Conservation (phyloP, 2,113 vertebrate genomes). For the Datnioides undecimradiatus region DNA sequence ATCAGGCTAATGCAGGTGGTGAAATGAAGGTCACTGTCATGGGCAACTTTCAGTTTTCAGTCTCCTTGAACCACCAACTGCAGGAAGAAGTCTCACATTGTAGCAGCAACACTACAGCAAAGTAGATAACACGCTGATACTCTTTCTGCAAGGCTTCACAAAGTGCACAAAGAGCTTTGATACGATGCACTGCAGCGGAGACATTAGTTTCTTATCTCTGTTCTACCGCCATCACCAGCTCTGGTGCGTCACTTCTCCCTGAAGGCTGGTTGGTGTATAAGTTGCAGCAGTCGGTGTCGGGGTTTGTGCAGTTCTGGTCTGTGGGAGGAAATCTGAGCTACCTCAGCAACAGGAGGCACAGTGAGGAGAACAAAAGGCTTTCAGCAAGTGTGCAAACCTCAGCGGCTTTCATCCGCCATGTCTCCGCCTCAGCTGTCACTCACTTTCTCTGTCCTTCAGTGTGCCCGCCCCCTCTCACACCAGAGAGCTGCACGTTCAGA, state of each 20-base stretch:
- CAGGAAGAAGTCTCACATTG: not conserved
- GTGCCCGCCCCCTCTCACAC: not conserved
- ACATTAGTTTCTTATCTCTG: not conserved
- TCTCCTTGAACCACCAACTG: not conserved
- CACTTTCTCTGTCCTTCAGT: not conserved
- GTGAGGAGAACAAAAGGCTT: slow-evolving; percentile 53
- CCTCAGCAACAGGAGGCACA: slow-evolving; percentile 32
- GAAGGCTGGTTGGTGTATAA: not conserved
- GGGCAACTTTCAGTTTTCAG: not conserved
- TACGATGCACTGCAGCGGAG: not conserved
- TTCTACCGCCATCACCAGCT: not conserved
- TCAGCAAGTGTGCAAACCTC: slow-evolving; percentile 39
- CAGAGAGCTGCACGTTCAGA: not conserved
- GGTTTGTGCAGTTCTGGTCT: not conserved
- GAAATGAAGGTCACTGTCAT: not conserved
- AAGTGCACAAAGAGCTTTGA: not conserved
- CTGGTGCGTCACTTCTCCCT: not conserved
- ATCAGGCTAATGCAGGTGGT: not conserved
- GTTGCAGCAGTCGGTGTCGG: not conserved
- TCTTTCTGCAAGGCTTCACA: not conserved
- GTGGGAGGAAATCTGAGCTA: slow-evolving; percentile 34
- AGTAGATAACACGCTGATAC: not conserved
- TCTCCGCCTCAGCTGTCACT: not conserved
- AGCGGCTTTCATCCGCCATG: slow-evolving; percentile 9
- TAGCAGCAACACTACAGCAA: not conserved